Percentiles rank a stretch among this genome's conserved stretches.
Conservation (phyloP, 2,113 vertebrate genomes). For the Mus spicilegus region DNA sequence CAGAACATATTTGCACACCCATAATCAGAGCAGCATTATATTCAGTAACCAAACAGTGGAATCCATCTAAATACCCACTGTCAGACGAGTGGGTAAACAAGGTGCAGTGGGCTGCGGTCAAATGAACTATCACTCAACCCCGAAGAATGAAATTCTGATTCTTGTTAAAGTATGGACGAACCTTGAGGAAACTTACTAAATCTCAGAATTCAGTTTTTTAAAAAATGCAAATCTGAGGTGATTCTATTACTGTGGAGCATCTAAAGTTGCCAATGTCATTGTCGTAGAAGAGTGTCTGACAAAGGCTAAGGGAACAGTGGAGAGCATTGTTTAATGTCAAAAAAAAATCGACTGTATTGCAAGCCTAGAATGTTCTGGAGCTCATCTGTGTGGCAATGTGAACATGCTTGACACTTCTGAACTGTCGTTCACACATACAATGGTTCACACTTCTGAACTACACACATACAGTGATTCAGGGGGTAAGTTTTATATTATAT, state of each 20-base stretch:
- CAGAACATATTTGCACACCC: background rate
- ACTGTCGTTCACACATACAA: background rate
- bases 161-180: background rate
- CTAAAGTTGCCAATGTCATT: background rate
- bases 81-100: background rate
- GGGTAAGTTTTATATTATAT: background rate
- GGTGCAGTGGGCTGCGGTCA: background rate
- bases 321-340: background rate
- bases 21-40: background rate
- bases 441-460: background rate
- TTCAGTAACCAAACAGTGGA: background rate
- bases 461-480: too few relatives aligned
- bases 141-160: background rate
- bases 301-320: background rate
- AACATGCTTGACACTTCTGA: background rate
- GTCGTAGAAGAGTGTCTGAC: background rate
- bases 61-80: background rate
- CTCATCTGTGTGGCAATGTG: background rate
- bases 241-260: background rate
- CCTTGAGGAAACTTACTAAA: background rate
- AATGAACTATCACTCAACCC: background rate
- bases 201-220: background rate
- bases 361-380: background rate
- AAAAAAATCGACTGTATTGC: background rate
- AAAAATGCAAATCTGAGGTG: background rate